These are phyloP conservation scores for Heliconius hermathena DNA, from an alignment of 1,140 invertebrate genomes.

Conservation along the genomic window DNA sequence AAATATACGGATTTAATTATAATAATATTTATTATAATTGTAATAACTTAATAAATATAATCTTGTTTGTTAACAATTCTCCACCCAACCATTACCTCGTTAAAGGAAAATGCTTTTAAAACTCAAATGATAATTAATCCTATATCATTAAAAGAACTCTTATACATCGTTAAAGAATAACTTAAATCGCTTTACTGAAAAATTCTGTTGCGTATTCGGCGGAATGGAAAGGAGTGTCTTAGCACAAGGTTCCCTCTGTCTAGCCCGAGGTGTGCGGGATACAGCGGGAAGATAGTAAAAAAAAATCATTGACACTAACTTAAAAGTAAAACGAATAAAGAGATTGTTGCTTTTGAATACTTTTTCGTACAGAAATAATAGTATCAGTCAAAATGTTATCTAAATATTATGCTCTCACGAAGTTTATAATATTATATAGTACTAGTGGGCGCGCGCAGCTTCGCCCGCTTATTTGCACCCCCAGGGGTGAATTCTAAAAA, in stretches of 20 bases:
- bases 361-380: too few relatives aligned
- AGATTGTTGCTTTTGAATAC: too few relatives aligned
- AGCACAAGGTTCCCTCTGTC: too few relatives aligned
- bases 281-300: too few relatives aligned
- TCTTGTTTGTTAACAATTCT: neutral
- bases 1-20: neutral
- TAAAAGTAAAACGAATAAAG: neutral
- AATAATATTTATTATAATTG: neutral
- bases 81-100: neutral
- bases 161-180: neutral
- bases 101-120: neutral
- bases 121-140: neutral
- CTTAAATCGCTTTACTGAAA: neutral
- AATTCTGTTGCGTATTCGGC: neutral
- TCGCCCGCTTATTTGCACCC: too few relatives aligned
- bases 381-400: too few relatives aligned
- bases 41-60: neutral
- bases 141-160: conserved; percentile 9
- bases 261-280: too few relatives aligned
- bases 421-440: neutral
- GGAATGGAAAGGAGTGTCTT: too few relatives aligned
- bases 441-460: too few relatives aligned
- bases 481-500: too few relatives aligned
- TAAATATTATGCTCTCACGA: neutral
- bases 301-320: neutral